Conservation (phyloP, 92 coral and sea anemone genomes). For the Epizoanthus stellaris region DNA sequence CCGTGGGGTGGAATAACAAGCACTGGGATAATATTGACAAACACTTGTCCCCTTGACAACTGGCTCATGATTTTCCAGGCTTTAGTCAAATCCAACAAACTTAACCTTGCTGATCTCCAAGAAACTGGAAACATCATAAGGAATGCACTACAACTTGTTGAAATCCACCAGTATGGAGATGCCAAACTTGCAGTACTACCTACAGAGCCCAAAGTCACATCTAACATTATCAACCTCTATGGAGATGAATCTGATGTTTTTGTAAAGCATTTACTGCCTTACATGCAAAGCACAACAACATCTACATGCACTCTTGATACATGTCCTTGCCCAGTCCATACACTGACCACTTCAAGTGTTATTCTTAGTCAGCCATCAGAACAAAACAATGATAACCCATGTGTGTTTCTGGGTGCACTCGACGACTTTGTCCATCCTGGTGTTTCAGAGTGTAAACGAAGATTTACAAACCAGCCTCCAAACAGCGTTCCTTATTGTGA, state of each 20-base stretch:
- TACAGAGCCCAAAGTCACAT: conserved; percentile 34
- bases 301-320: conserved; percentile 41
- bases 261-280: conserved; percentile 36
- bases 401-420: conserved; percentile 43
- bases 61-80: conserved; percentile 70
- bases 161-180: conserved; percentile 47
- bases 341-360: conserved; percentile 7
- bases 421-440: conserved; percentile 47
- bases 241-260: conserved; percentile 65
- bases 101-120: conserved; percentile 38
- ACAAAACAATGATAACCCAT: background rate
- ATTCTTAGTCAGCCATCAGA: conserved; percentile 33
- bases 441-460: conserved; percentile 24
- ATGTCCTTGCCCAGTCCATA: conserved; percentile 47
- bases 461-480: conserved; percentile 28
- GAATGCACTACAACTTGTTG: conserved; percentile 45
- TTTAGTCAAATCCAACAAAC: conserved; percentile 34
- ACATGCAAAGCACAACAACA: conserved; percentile 39
- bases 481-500: background rate
- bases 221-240: conserved; percentile 52
- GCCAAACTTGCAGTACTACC: conserved; percentile 37
- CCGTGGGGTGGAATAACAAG: conserved; percentile 63
- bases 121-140: conserved; percentile 39
- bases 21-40: conserved; percentile 43
- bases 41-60: conserved; percentile 64